These are phyloP conservation scores for Pomphorhynchus laevis DNA, from an alignment of 1,140 invertebrate species.

Conservation along the genomic window DNA sequence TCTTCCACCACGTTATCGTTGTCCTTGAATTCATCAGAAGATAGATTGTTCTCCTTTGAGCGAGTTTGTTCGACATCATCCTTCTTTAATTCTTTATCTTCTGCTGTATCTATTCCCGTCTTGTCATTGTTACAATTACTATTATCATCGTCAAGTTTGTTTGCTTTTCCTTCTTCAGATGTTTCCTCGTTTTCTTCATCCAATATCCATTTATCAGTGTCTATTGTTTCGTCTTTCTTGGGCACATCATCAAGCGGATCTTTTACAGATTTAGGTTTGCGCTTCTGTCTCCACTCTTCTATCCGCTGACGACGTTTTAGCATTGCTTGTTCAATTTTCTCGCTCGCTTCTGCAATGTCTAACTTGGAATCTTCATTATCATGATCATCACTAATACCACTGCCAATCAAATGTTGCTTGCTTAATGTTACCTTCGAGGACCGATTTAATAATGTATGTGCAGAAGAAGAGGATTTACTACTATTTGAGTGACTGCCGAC, in stretches of 20 bases:
- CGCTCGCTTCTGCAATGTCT: too few relatives aligned
- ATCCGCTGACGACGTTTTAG: constrained; percentile 62
- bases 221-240: constrained; percentile 36
- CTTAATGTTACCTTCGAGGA: too few relatives aligned
- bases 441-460: too few relatives aligned
- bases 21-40: not conserved
- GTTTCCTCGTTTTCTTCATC: constrained; percentile 36
- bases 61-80: constrained; percentile 10
- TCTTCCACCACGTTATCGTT: constrained; percentile 10
- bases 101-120: constrained; percentile 8
- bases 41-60: not conserved
- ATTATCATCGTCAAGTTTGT: constrained; percentile 33
- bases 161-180: constrained; percentile 31
- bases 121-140: constrained; percentile 19
- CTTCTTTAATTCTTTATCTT: constrained; percentile 12
- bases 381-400: too few relatives aligned
- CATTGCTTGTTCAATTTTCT: constrained; percentile 52
- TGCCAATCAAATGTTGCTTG: too few relatives aligned
- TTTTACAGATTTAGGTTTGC: constrained; percentile 26
- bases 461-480: too few relatives aligned
- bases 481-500: too few relatives aligned
- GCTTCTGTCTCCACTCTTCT: constrained; percentile 51
- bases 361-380: too few relatives aligned
- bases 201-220: constrained; percentile 39
- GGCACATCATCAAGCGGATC: constrained; percentile 10